Conservation (phyloP, 1,140 invertebrate species). For the Drosophila bipectinata region DNA sequence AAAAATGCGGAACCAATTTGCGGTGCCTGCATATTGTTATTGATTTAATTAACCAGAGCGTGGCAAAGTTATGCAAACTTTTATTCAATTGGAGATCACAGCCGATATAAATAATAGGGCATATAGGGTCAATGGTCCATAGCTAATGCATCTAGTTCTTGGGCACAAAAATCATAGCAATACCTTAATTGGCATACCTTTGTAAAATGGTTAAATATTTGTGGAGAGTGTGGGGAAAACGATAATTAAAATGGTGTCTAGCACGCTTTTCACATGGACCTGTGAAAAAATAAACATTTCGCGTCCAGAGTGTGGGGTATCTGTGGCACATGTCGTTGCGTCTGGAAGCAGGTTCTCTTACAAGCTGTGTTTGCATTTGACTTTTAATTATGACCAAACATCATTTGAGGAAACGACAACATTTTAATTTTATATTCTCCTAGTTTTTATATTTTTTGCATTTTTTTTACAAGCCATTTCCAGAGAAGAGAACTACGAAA, state of each 20-base stretch:
- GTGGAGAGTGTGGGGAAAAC: constrained; percentile 19
- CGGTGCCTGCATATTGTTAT: constrained; percentile 23
- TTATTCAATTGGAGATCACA: constrained; percentile 33
- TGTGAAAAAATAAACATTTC: constrained; percentile 50
- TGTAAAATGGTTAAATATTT: constrained; percentile 68
- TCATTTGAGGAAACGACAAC: not conserved
- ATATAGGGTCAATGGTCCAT: not conserved
- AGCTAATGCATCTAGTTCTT: not conserved
- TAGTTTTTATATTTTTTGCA: not conserved
- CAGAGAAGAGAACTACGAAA: not conserved
- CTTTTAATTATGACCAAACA: constrained; percentile 1
- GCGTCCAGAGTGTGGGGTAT: not conserved
- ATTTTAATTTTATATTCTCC: not conserved
- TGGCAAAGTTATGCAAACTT: constrained; percentile 36
- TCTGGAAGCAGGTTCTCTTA: not conserved
- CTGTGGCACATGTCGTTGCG: not conserved
- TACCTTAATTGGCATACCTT: constrained; percentile 29
- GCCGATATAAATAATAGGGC: not conserved
- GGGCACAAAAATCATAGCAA: constrained; percentile 23
- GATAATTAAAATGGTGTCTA: constrained; percentile 55
- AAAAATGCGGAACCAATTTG: constrained; percentile 59
- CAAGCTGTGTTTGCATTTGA: not conserved
- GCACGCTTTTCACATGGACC: constrained; percentile 73
- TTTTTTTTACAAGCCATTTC: not conserved
- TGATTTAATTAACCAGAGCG: constrained; percentile 56